Evolutionary conservation across 2,113 vertebrate genomes (phyloP), one percentile per base, ranked within the genome.

Genomic region (Xiphorhynchus elegans): DNA sequence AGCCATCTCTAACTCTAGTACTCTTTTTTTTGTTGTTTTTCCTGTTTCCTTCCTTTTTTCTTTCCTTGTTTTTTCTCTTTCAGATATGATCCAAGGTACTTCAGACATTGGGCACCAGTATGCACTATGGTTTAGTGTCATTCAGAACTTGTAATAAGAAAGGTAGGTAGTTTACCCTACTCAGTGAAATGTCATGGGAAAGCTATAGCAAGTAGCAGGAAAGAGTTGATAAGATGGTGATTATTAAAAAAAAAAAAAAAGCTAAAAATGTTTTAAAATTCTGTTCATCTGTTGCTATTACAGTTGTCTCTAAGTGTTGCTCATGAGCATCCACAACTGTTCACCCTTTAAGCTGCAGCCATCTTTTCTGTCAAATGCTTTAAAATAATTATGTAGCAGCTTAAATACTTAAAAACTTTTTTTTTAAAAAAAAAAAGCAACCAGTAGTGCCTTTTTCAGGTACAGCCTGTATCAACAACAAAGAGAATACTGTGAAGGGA

Each of bases 401-500:
- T 85, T 87, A 67, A 85, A 91, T 82, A 76, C 44, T 85, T 96
- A 82, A 90, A 81, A 67, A 12, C 5, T 12, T 31, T 18, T 47
- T 73, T 47, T 47, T 47, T 50, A 15, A 42, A 42, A 42, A 40
- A 40, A 40, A 40, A 44, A 90, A 95, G 50, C 59, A 97, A 69
- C 74, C 18, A 69, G 28, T 35, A 63, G 21, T 84, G 17, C 15
- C 35, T 90, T 96, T 88, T 90, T 64, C 85, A 92, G 66, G 49
- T 59, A 73, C 74, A 77, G 67, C 9, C 35, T 72, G 28, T 62
- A 72, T 63, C 85, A 75, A 94, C 89, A 95, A 97, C 96, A 97
- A 96, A 97, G 95, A 95, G 94, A 97, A 96, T 96, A 78, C 42
- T 80, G 24, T 69, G 95, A 93, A 93, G 70, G 15, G 39, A 17